Evolutionary conservation across 1,140 invertebrate genomes (phyloP), one percentile per base, ranked within the genome.

Genomic region (Grapholita molesta): DNA sequence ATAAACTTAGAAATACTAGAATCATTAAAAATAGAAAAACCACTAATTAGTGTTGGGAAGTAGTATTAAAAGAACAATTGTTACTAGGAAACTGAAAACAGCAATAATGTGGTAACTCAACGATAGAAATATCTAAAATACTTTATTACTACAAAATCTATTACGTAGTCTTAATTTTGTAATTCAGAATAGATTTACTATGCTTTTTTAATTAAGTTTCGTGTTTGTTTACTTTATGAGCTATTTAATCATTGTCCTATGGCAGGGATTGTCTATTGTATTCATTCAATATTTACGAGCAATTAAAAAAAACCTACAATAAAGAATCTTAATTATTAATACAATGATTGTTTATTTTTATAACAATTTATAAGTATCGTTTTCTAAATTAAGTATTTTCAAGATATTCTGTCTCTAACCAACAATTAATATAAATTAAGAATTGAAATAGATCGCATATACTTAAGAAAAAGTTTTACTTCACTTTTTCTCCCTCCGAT

Each of bases 1-100:
- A 92, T 72, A 12, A 88, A 66, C 67, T 83, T 84, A 42, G 78
- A 71, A 66, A 91, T 73, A 69, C 91, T 92, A 71, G 67, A 89
- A 89, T 35, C 33, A n/a, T 67, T 53, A 65, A 12, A 15, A 53
- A 57, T 48, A 35, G 12, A 35, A 35, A 7, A 12, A 12, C 12
- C 11, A 3, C 12, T 12, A 35, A 12, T 32, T 32, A 9, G 30
- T 33, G 32, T 33, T 33, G 32, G 11, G 4, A 3, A 12, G 12
- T 35, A 35, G 12, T 12, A 35, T 35, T 35, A 12, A 12, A 0
- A 35, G 33, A 35, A 35, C 33, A 35, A 35, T 35, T 9, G 33
- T 12, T 35, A 35, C 33, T 35, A 12, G 7, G 33, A 35, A 35
- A 3, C 11, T 35, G 12, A 35, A 35, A 35, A 35, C 33, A 7